A percentile compares a stretch with the other conserved stretches of the same genome.
These are phyloP conservation scores for Homalodisca vitripennis DNA, from an alignment of 1,140 invertebrate species.

Conservation along the genomic window DNA sequence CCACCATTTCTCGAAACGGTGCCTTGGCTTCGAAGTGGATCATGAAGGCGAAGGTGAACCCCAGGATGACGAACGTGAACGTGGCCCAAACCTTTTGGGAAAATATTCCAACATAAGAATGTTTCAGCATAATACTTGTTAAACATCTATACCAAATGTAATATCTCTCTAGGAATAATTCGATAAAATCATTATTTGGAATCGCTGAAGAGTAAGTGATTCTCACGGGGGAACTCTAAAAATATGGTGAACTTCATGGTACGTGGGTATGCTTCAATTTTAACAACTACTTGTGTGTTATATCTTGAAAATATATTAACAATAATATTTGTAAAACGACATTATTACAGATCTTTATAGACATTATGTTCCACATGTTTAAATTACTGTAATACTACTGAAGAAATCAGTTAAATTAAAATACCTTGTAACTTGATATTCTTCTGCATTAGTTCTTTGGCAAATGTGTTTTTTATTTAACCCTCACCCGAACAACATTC, in stretches of 20 bases:
- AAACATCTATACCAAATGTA: too few relatives aligned
- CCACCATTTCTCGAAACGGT: slow-evolving; percentile 50
- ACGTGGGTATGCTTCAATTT: background rate
- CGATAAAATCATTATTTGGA: background rate
- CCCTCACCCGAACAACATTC: slow-evolving; percentile 53
- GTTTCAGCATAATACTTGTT: too few relatives aligned
- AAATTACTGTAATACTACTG: too few relatives aligned
- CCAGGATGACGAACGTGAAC: slow-evolving; percentile 55
- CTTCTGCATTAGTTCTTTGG: too few relatives aligned
- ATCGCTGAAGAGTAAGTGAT: background rate
- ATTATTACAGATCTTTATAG: background rate
- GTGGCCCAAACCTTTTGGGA: slow-evolving; percentile 48
- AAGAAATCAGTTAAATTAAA: too few relatives aligned
- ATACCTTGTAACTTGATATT: too few relatives aligned
- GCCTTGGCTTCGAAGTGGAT: slow-evolving; percentile 50
- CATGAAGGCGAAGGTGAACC: slow-evolving; percentile 56
- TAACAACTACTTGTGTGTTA: background rate
- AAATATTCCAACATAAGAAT: too few relatives aligned
- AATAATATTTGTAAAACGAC: too few relatives aligned
- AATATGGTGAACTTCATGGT: background rate
- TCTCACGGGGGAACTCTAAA: background rate
- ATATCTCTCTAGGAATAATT: too few relatives aligned
- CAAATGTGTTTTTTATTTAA: too few relatives aligned
- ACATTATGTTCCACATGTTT: background rate
- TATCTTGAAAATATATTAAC: too few relatives aligned